Evolutionary conservation across 2,113 vertebrate species (phyloP).

Genomic region (Cheilinus undulatus): DNA sequence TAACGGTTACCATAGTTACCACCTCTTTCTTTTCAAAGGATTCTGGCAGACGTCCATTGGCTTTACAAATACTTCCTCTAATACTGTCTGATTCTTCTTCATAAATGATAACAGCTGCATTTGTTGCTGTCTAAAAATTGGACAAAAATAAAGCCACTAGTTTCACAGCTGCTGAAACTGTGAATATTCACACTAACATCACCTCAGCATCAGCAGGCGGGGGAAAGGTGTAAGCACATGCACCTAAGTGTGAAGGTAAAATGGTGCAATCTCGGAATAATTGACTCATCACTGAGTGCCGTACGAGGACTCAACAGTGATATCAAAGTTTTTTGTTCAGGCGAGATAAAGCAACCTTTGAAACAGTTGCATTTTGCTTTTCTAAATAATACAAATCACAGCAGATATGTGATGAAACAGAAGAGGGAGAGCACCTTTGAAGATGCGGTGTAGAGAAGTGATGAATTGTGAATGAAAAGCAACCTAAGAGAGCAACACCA

Average conservation of each 20-base stretch:
- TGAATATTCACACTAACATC: constrained; percentile 19
- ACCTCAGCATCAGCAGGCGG: neutral
- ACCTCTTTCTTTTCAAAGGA: too few species aligned
- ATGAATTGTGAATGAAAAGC: constrained; percentile 46
- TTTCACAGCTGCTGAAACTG: constrained; percentile 11
- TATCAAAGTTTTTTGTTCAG: constrained; percentile 44
- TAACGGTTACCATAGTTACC: too few species aligned
- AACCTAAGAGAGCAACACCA: constrained; percentile 17
- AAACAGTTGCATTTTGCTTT: constrained; percentile 21
- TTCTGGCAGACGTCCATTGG: too few species aligned
- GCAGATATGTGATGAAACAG: constrained; percentile 36
- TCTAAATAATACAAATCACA: constrained; percentile 54
- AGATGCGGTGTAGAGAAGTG: constrained; percentile 22
- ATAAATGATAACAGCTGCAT: too few species aligned
- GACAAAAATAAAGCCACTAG: too few species aligned
- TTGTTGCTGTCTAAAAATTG: too few species aligned
- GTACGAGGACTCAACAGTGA: neutral
- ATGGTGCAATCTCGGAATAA: constrained; percentile 18
- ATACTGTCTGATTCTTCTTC: too few species aligned
- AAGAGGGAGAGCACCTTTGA: constrained; percentile 33
- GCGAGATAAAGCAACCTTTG: constrained; percentile 2
- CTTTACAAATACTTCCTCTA: too few species aligned
- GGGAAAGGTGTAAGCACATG: neutral
- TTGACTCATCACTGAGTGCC: neutral
- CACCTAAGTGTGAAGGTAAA: constrained; percentile 28